phyloP scores from a whole-genome alignment of 2,888 invertebrate genomes.

The Panzeria rudis region DNA sequence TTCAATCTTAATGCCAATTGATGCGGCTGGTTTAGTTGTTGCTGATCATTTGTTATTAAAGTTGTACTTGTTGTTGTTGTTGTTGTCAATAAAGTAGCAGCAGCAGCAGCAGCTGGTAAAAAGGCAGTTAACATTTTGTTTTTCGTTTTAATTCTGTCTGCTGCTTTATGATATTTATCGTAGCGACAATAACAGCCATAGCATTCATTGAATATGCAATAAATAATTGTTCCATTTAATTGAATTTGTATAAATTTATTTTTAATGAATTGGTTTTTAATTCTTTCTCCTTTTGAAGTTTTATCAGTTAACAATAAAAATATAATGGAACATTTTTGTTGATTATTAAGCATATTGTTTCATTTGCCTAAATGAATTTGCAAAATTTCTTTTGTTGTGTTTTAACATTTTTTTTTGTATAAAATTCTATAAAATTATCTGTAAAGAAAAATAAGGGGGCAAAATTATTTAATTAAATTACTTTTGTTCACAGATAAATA shows the following conservation, averaged over 20 bases:
- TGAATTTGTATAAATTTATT: conserved; percentile 36
- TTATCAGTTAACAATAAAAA: not conserved
- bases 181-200: conserved; percentile 17
- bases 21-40: not conserved
- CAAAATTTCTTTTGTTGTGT: not conserved
- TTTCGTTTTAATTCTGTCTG: not conserved
- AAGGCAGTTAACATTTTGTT: conserved; percentile 48
- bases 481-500: not conserved
- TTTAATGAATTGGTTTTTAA: not conserved
- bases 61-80: conserved; percentile 18
- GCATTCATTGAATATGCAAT: conserved; percentile 30
- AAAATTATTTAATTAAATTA: not conserved
- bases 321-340: conserved; percentile 38
- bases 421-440: conserved; percentile 19
- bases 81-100: conserved; percentile 26
- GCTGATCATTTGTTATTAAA: conserved; percentile 6
- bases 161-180: conserved; percentile 7
- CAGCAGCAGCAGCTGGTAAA: conserved; percentile 44
- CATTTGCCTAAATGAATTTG: conserved; percentile 9
- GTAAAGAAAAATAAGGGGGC: not conserved
- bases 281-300: not conserved
- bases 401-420: not conserved
- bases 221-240: conserved; percentile 40
- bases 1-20: conserved; percentile 4
- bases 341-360: conserved; percentile 54